Evolutionary conservation across 2,797 vertebrate species (phyloP).

Genomic region (Gymnoscopelus braueri): DNA sequence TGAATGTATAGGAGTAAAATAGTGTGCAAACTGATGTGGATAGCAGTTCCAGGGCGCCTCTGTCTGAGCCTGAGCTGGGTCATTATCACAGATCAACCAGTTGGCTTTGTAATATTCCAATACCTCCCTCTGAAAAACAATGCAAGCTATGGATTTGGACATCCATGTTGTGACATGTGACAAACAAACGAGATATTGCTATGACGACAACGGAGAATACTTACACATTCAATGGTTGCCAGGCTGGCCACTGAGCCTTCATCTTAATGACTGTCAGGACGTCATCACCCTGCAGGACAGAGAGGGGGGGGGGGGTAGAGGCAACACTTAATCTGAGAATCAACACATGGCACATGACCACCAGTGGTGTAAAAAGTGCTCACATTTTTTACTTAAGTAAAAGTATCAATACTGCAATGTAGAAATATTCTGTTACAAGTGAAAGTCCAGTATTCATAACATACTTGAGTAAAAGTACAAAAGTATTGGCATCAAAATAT

Average conservation of each 20-base stretch:
- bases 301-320: conserved; percentile 15
- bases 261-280: conserved; percentile 99
- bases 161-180: no score
- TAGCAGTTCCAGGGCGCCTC: conserved; percentile 48
- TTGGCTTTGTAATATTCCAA: conserved; percentile 18
- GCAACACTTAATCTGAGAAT: conserved; percentile 37
- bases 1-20: conserved; percentile 47
- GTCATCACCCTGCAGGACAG: conserved; percentile 89
- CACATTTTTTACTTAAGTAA: background rate
- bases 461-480: no score
- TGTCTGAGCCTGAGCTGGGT: conserved; percentile 21
- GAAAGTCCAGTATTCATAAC: no score
- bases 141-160: background rate
- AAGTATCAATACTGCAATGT: conserved; percentile 4
- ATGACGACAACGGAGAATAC: conserved; percentile 64
- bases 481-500: no score
- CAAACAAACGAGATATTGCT: background rate
- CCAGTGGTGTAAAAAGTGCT: background rate
- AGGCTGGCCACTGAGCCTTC: conserved; percentile 99
- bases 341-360: conserved; percentile 16
- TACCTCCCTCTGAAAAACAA: background rate
- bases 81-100: conserved; percentile 42
- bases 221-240: conserved; percentile 98
- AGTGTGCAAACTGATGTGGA: conserved; percentile 21
- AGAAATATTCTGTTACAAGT: no score